Evolutionary conservation across 2,888 invertebrate genomes (phyloP).

Genomic region (Lithophane socia): DNA sequence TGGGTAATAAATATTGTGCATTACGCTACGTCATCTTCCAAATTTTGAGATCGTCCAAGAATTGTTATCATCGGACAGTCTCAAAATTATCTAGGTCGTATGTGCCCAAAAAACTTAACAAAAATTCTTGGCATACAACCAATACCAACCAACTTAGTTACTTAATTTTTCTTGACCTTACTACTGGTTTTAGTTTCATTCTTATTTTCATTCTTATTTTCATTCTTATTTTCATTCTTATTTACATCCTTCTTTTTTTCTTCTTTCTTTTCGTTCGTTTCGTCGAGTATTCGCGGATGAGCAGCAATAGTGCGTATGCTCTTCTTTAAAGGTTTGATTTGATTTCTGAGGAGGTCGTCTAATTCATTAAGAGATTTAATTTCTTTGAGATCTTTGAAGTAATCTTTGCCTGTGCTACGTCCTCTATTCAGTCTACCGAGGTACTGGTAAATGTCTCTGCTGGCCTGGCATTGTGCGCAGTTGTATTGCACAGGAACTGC

Average conservation of each 20-base stretch:
- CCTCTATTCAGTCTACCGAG: constrained; percentile 81
- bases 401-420: constrained; percentile 79
- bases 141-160: constrained; percentile 23
- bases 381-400: constrained; percentile 84
- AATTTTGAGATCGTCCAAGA: constrained; percentile 89
- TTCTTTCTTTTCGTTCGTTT: constrained; percentile 70
- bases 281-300: constrained; percentile 78
- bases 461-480: constrained; percentile 90
- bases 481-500: constrained; percentile 91
- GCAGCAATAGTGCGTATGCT: constrained; percentile 80
- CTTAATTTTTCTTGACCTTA: constrained; percentile 40
- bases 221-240: constrained; percentile 61
- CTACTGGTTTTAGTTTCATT: constrained; percentile 51
- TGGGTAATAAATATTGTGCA: constrained; percentile 69
- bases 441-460: constrained; percentile 78
- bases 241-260: constrained; percentile 63
- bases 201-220: constrained; percentile 64
- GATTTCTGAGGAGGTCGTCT: constrained; percentile 81
- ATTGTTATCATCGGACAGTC: constrained; percentile 82
- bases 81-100: constrained; percentile 78
- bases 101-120: constrained; percentile 16
- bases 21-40: constrained; percentile 72
- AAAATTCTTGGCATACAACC: constrained; percentile 40
- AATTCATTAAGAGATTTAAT: constrained; percentile 82
- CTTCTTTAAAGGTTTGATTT: constrained; percentile 83